Evolutionary conservation across 2,888 invertebrate genomes (phyloP).

Genomic region (Rhyacophila evoluta): DNA sequence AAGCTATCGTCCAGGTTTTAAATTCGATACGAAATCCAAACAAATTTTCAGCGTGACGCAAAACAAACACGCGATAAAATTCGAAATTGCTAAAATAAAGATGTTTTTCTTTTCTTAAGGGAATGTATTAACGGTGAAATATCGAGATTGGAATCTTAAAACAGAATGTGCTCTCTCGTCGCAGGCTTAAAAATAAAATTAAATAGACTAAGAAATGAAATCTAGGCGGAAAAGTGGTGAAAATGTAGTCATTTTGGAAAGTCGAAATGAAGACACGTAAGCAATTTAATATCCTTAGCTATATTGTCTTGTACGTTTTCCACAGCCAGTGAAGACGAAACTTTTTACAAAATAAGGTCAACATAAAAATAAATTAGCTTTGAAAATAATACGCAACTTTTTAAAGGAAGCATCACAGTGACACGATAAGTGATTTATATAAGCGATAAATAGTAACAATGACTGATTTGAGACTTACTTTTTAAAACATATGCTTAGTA

Average conservation of each 20-base stretch:
- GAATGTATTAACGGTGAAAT: neutral
- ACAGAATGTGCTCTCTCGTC: neutral
- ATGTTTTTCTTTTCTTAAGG: neutral
- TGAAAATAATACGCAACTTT: too few relatives aligned
- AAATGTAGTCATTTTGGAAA: constrained; percentile 33
- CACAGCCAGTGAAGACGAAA: neutral
- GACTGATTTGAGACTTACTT: too few relatives aligned
- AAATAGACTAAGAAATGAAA: neutral
- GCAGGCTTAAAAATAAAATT: constrained; percentile 3
- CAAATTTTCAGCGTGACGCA: neutral
- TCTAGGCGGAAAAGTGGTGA: constrained; percentile 31
- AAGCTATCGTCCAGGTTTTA: neutral
- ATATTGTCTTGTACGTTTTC: constrained; percentile 9
- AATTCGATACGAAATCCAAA: neutral
- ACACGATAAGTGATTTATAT: too few relatives aligned
- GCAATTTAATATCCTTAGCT: constrained; percentile 32
- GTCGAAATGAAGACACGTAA: constrained; percentile 35
- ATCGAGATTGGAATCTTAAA: neutral
- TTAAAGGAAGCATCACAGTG: too few relatives aligned
- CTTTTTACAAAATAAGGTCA: too few relatives aligned
- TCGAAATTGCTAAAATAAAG: neutral
- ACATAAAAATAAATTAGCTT: too few relatives aligned
- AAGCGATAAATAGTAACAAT: too few relatives aligned
- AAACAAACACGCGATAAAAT: neutral
- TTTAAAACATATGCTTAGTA: too few relatives aligned